phyloP scores from a whole-genome alignment of 1,140 invertebrate genomes.

The Anthonomus grandis region DNA sequence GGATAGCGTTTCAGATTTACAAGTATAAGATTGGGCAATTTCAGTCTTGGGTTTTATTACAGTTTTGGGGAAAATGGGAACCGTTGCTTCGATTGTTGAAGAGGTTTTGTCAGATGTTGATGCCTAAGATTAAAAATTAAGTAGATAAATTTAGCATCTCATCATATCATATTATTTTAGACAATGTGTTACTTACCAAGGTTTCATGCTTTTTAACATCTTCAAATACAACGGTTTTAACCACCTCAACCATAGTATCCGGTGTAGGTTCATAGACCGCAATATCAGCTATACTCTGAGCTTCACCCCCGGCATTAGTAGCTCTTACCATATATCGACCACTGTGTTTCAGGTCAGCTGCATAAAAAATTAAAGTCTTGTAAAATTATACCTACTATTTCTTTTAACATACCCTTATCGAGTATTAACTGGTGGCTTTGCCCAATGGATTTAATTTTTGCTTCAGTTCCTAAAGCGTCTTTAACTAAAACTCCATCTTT shows the following conservation, averaged over 20 bases:
- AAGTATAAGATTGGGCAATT: conserved; percentile 33
- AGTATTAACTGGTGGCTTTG: conserved; percentile 65
- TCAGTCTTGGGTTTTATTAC: too few species aligned
- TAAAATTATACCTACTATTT: conserved; percentile 7
- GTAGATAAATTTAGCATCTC: conserved; percentile 21
- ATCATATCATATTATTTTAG: background rate
- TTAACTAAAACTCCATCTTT: conserved; percentile 65
- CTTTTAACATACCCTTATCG: conserved; percentile 58
- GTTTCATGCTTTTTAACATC: conserved; percentile 51
- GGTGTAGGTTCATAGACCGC: conserved; percentile 69
- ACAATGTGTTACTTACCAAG: conserved; percentile 40
- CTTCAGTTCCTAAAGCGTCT: conserved; percentile 47
- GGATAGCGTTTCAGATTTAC: conserved; percentile 39
- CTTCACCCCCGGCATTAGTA: conserved; percentile 70
- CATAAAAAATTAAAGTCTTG: conserved; percentile 20
- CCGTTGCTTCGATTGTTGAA: conserved; percentile 29
- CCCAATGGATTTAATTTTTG: conserved; percentile 60
- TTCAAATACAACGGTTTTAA: conserved; percentile 63
- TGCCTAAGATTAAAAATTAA: conserved; percentile 31
- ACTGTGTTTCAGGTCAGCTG: conserved; percentile 59
- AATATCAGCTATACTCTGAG: conserved; percentile 73
- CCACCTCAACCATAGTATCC: conserved; percentile 64
- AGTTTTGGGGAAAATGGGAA: too few species aligned
- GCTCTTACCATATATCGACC: conserved; percentile 73
- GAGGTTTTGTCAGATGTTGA: conserved; percentile 42